Conservation (phyloP, 2,113 vertebrate genomes). For the Notarius lentiginosus region DNA sequence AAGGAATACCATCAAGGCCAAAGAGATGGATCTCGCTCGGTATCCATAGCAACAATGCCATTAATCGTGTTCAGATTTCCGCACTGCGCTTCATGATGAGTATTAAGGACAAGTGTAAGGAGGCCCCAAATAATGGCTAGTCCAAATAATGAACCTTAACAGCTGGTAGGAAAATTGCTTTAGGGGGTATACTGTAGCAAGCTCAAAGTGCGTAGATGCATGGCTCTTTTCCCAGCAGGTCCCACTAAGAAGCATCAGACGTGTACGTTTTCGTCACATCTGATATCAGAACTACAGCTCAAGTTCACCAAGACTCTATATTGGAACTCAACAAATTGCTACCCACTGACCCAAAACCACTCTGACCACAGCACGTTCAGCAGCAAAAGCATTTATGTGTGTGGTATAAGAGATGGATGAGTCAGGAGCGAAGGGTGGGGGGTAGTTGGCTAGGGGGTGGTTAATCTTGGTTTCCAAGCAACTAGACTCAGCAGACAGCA, state of each 20-base stretch:
- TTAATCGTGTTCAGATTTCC: conserved; percentile 53
- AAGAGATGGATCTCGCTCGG: conserved; percentile 48
- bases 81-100: conserved; percentile 50
- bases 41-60: conserved; percentile 62
- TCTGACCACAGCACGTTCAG: conserved; percentile 21
- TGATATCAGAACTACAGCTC: neutral
- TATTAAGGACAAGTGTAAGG: conserved; percentile 24
- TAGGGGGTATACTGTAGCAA: conserved; percentile 24
- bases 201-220: conserved; percentile 36
- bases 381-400: conserved; percentile 33
- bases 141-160: conserved; percentile 47
- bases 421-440: neutral
- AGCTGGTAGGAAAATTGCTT: conserved; percentile 43
- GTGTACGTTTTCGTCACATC: neutral
- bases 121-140: conserved; percentile 30
- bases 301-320: neutral
- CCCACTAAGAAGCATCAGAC: neutral
- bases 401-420: conserved; percentile 31
- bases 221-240: neutral
- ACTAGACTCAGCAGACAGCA: conserved; percentile 47
- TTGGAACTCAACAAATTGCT: neutral
- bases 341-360: neutral
- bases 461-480: conserved; percentile 56
- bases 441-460: neutral
- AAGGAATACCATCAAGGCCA: conserved; percentile 52